Percentiles rank a stretch among this genome's conserved stretches.
These are phyloP conservation scores for Rhyzopertha dominica DNA, from an alignment of 1,140 invertebrate species.

Conservation along the genomic window DNA sequence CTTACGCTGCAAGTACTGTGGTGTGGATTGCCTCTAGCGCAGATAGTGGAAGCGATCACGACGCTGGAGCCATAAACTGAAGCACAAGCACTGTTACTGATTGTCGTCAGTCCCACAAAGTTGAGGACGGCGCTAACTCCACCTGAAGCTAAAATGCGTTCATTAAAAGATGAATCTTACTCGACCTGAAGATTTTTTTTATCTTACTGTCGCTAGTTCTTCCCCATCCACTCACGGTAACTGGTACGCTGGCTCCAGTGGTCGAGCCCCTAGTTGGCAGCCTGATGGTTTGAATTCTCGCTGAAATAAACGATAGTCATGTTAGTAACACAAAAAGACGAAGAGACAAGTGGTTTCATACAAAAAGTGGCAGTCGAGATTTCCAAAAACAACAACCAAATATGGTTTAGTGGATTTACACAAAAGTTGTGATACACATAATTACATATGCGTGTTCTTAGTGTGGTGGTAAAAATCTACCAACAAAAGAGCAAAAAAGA, in stretches of 20 bases:
- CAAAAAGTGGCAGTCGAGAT: neutral
- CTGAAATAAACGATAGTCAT: no score
- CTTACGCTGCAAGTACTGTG: slow-evolving; percentile 10
- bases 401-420: slow-evolving; percentile 3
- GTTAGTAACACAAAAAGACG: neutral
- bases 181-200: neutral
- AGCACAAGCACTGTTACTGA: slow-evolving; percentile 5
- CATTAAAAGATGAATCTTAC: neutral
- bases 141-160: slow-evolving; percentile 7
- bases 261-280: slow-evolving; percentile 2
- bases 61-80: slow-evolving; percentile 5
- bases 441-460: no score
- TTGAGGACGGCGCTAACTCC: slow-evolving; percentile 4
- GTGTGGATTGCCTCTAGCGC: slow-evolving; percentile 6
- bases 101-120: slow-evolving; percentile 1
- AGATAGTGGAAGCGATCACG: slow-evolving; percentile 5
- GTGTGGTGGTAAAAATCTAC: no score
- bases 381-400: slow-evolving; percentile 4
- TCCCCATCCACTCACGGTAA: slow-evolving; percentile 4
- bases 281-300: slow-evolving; percentile 4
- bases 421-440: no score
- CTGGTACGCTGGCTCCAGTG: slow-evolving; percentile 1
- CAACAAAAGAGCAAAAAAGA: no score
- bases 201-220: slow-evolving; percentile 13
- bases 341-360: neutral